These are phyloP conservation scores for Nysson spinosus DNA, from an alignment of 2,888 invertebrate species.

Conservation along the genomic window DNA sequence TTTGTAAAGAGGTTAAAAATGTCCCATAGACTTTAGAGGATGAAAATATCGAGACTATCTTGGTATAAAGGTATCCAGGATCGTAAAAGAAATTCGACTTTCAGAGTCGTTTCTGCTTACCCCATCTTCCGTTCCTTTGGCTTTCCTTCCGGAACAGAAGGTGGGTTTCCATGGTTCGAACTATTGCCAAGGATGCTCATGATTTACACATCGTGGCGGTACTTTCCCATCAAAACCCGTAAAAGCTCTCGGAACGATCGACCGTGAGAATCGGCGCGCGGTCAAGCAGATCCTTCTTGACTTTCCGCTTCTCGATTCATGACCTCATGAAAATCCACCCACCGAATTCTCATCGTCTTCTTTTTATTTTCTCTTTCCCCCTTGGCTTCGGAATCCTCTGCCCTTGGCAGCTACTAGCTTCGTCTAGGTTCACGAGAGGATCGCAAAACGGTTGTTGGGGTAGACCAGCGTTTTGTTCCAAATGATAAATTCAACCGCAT, in stretches of 20 bases:
- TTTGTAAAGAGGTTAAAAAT: too few species aligned
- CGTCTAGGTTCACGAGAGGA: conserved; percentile 12
- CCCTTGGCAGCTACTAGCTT: conserved; percentile 1
- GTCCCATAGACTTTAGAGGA: too few species aligned
- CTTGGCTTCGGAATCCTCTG: neutral
- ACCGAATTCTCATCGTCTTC: conserved; percentile 44
- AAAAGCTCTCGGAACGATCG: conserved; percentile 66
- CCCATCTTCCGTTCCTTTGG: conserved; percentile 38
- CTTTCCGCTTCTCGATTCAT: conserved; percentile 55
- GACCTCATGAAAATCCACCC: conserved; percentile 55
- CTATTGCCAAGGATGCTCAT: conserved; percentile 65
- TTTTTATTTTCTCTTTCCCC: conserved; percentile 14
- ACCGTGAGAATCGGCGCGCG: conserved; percentile 54
- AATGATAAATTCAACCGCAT: conserved; percentile 50
- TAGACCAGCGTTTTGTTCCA: conserved; percentile 47
- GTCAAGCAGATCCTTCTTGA: conserved; percentile 64
- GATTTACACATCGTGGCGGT: conserved; percentile 72
- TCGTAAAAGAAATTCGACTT: conserved; percentile 60
- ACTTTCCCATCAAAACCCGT: conserved; percentile 65
- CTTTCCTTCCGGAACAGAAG: conserved; percentile 37
- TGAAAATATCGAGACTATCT: neutral
- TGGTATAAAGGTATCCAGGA: conserved; percentile 28
- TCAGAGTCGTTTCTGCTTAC: conserved; percentile 31
- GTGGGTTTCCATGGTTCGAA: conserved; percentile 41
- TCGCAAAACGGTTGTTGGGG: conserved; percentile 17